Evolutionary conservation across 2,797 vertebrate genomes (phyloP).

Genomic region (Ctenochaetus hawaiiensis): DNA sequence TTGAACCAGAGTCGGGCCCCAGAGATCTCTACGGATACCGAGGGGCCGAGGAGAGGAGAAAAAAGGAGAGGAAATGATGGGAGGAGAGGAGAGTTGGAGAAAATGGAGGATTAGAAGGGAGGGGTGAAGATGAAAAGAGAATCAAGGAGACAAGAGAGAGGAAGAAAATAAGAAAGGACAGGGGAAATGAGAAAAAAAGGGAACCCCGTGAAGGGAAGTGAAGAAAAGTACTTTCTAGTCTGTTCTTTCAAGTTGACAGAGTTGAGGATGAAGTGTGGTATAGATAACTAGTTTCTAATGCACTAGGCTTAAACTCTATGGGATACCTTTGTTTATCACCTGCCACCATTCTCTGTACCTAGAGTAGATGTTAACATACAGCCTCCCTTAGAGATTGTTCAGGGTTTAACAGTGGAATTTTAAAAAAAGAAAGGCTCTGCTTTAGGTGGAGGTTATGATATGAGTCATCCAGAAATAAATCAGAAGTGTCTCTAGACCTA

Average conservation of each 20-base stretch:
- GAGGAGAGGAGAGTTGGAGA: slow-evolving; percentile 37
- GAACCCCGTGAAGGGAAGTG: slow-evolving; percentile 8
- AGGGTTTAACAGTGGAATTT: slow-evolving; percentile 1
- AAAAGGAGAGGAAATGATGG: slow-evolving; percentile 37
- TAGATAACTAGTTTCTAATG: slow-evolving; percentile 1
- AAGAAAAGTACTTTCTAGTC: slow-evolving; percentile 25
- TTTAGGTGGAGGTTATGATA: slow-evolving; percentile 28
- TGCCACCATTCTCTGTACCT: slow-evolving; percentile 6
- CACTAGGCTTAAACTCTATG: not conserved
- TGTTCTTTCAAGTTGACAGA: slow-evolving; percentile 41
- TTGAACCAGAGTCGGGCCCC: slow-evolving; percentile 54
- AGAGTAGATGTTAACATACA: not conserved
- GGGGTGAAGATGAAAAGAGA: slow-evolving; percentile 38
- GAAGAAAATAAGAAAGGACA: slow-evolving; percentile 27
- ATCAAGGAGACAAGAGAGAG: slow-evolving; percentile 1
- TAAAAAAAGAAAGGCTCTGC: not conserved
- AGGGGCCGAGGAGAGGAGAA: slow-evolving; percentile 21
- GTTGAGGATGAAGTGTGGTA: not conserved
- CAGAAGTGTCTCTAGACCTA: slow-evolving; percentile 29
- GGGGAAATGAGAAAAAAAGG: slow-evolving; percentile 15
- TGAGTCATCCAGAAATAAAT: slow-evolving; percentile 25
- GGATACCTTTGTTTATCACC: slow-evolving; percentile 3
- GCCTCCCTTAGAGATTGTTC: not conserved
- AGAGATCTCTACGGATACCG: slow-evolving; percentile 31
- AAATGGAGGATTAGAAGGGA: slow-evolving; percentile 38